Percentiles rank a stretch among this genome's conserved stretches.
phyloP scores from a whole-genome alignment of 2,113 vertebrate genomes.

The Plecotus auritus region DNA sequence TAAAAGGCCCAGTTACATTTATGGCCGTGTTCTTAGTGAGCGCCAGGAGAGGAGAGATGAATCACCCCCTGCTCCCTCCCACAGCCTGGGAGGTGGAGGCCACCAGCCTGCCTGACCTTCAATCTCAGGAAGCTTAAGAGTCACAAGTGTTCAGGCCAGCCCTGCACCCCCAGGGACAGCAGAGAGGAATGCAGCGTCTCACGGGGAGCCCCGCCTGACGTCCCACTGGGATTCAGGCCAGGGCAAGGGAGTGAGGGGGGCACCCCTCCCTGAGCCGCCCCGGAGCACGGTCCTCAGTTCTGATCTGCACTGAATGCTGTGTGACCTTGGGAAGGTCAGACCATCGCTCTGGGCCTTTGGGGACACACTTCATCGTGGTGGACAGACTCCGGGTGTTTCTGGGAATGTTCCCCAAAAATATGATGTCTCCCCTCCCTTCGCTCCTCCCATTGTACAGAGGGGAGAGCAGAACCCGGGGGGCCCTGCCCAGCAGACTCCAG shows the following conservation, averaged over 20 bases:
- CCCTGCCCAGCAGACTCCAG: no score
- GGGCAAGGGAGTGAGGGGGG: background rate
- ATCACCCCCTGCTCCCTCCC: slow-evolving; percentile 50
- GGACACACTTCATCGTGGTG: background rate
- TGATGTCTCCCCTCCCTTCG: background rate
- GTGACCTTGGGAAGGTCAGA: background rate
- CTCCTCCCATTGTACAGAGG: background rate
- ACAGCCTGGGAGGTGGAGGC: slow-evolving; percentile 52
- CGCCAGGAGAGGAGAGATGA: slow-evolving; percentile 56
- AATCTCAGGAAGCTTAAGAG: slow-evolving; percentile 56
- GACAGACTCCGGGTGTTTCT: background rate
- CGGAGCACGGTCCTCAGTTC: background rate
- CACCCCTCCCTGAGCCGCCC: background rate
- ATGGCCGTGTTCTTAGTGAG: slow-evolving; percentile 59
- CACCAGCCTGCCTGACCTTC: slow-evolving; percentile 13
- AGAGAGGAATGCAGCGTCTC: background rate
- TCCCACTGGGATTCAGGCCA: background rate
- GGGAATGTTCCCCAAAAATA: background rate
- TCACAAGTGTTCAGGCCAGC: slow-evolving; percentile 2
- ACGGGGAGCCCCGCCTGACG: background rate
- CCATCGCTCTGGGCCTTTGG: background rate
- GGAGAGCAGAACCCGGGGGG: background rate
- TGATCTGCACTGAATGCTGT: background rate
- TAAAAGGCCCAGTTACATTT: slow-evolving; percentile 60
- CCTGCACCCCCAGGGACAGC: slow-evolving; percentile 1